phyloP scores from a whole-genome alignment of 1,140 invertebrate genomes.

The Carposina sasakii region DNA sequence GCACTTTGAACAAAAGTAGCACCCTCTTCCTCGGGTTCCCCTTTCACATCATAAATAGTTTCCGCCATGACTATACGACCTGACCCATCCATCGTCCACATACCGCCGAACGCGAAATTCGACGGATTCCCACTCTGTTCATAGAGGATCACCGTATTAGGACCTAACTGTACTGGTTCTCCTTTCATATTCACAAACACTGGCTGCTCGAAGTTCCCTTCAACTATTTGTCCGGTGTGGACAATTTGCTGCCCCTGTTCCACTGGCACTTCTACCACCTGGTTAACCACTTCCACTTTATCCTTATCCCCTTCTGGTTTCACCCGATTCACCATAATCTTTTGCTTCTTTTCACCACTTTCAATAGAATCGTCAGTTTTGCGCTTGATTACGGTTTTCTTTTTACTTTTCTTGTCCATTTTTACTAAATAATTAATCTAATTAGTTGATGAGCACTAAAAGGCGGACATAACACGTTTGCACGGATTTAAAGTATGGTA shows the following conservation, averaged over 20 bases:
- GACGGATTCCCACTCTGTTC: slow-evolving; percentile 62
- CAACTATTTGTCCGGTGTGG: slow-evolving; percentile 59
- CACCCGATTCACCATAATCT: slow-evolving; percentile 49
- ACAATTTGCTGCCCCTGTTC: slow-evolving; percentile 66
- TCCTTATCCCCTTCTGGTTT: slow-evolving; percentile 55
- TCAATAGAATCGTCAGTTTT: slow-evolving; percentile 59
- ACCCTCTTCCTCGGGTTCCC: slow-evolving; percentile 58
- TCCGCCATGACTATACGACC: slow-evolving; percentile 64
- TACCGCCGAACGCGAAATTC: slow-evolving; percentile 64
- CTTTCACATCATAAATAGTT: slow-evolving; percentile 68
- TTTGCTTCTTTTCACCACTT: slow-evolving; percentile 51
- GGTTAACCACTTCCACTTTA: slow-evolving; percentile 56
- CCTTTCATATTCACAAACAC: slow-evolving; percentile 65
- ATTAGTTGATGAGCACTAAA: slow-evolving; percentile 31
- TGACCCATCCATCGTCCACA: slow-evolving; percentile 61
- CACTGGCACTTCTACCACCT: slow-evolving; percentile 61
- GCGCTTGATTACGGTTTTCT: slow-evolving; percentile 67
- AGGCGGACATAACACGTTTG: slow-evolving; percentile 24
- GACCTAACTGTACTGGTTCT: slow-evolving; percentile 61
- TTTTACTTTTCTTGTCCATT: slow-evolving; percentile 71
- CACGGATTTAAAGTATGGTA: too few relatives aligned
- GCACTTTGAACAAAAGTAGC: slow-evolving; percentile 53
- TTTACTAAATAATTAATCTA: slow-evolving; percentile 33
- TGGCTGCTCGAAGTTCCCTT: slow-evolving; percentile 64
- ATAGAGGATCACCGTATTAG: slow-evolving; percentile 68